Base-by-base conservation (phyloP, 2,797 vertebrate genomes). In the Gastrophryne carolinensis region DNA sequence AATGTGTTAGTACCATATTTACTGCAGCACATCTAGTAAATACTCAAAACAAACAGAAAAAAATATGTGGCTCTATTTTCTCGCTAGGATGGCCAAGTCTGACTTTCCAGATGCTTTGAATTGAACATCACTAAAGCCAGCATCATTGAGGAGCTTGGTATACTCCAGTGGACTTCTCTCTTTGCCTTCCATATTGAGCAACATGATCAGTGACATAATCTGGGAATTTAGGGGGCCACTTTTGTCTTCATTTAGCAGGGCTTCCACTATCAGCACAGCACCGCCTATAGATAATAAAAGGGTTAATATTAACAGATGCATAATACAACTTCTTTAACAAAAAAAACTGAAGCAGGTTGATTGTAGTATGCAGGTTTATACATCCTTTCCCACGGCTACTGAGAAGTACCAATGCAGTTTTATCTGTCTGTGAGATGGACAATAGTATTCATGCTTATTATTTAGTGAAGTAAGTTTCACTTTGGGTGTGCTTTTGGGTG, bases 141-240 rank as follows among this genome's bases (percentile, higher is more conserved):
- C 89, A 9, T 87, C 81, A 9, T 80, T n/a, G 1, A 95, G 84
- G 70, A 95, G 89, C 21, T 79, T 80, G 4, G 69, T 56, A 80
- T 92, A 95, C 81, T 93, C 88, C 1, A 85, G 78, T 30, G 86
- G 82, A 19, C 86, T 93, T 75, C 91, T 68, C 82, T 97, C 94
- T 56, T 87, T 88, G 8, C 94, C 94, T 86, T 96, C 94, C 0
- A 93, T 94, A 89, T 96, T 94, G 1, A 96, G 88, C 79, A 98
- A 84, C 94, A 95, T 94, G 83, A 95, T 95, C 68, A 96, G 83
- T 0, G 91, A 96, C 82, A 91, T 94, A 17, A 97, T 89, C 10
- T 95, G 94, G 0, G 86, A 90, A 1, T 89, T 94, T 19, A 94
- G 63, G 0, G 94, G 94, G 74, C 95, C 87, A 83, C 91, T 83